Base-by-base conservation (phyloP, 2,888 invertebrate genomes). In the Agriopis aurantiaria region DNA sequence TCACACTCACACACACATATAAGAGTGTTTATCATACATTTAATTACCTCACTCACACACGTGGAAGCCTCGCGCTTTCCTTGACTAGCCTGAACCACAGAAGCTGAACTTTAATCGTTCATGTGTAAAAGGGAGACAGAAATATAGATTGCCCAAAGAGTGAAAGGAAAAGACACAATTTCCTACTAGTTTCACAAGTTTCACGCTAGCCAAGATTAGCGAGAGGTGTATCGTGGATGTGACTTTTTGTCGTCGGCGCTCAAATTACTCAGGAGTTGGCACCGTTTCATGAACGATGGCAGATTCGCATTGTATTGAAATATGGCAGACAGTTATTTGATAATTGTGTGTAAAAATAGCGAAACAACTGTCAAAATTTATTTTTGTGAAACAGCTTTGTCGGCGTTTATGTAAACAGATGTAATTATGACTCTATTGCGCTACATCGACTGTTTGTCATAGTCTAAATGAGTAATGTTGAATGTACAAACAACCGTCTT, bases 171-270 rank as follows among this genome's bases (percentile, higher is more conserved):
- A 58, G 46, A 46, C 45, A 4, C 17, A 5, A 23, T 58, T 58
- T 48, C 0, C 23, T 33, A 45, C 23, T 8, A 8, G 12, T 9
- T 58, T 58, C 58, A 33, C 5, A 4, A 41, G 41, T 43, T 17
- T 8, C 7, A 43, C 9, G n/a, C 6, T 11, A 43, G 46, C 12
- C 46, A 23, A 58, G 33, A 23, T 46, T 45, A 3, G 12, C n/a
- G 5, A 3, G 9, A 11, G 9, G 56, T n/a, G 41, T 43, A 43
- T 43, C 43, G 43, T 53, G 51, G 58, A 62, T 69, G 66, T 73
- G 70, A 72, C 69, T 68, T 57, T 10, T 40, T 49, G 60, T 65
- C 65, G 55, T 66, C 61, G 75, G 73, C 73, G 73, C 75, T 73
- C 65, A 55, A 72, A 66, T 67, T 64, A 71, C 69, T 66, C 65